A percentile compares a stretch with the other conserved stretches of the same genome.
phyloP scores from a whole-genome alignment of 2,113 vertebrate species.

The Hypocryptadius cinnamomeus region DNA sequence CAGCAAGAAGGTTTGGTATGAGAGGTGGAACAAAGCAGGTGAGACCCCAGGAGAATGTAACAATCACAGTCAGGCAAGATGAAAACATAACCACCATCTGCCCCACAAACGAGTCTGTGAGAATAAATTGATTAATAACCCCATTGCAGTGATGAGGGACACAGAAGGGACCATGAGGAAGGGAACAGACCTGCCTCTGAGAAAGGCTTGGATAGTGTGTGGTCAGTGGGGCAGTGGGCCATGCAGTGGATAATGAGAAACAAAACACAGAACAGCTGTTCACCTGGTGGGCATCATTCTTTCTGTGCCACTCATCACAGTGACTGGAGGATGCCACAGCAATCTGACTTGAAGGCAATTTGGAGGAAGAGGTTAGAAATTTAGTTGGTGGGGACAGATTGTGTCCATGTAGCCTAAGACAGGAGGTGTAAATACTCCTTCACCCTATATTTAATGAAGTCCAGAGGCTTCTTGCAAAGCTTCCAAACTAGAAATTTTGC shows the following conservation, averaged over 20 bases:
- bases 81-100: background rate
- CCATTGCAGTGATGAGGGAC: background rate
- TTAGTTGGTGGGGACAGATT: background rate
- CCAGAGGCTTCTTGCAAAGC: background rate
- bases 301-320: background rate
- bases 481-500: background rate
- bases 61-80: background rate
- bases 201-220: background rate
- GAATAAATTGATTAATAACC: background rate
- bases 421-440: background rate
- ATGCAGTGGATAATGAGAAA: background rate
- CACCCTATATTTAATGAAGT: background rate
- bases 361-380: background rate
- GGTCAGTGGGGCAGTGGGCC: background rate
- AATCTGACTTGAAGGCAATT: background rate
- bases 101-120: background rate
- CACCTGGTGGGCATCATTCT: background rate
- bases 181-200: background rate
- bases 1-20: background rate
- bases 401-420: background rate
- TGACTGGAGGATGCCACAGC: background rate
- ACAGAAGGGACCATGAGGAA: background rate
- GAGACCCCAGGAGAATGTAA: background rate
- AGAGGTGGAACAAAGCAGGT: background rate
- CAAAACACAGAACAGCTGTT: background rate